A percentile compares a stretch with the other conserved stretches of the same genome.
Evolutionary conservation across 2,797 vertebrate species (phyloP).

Genomic region (Sebastes steindachneri): DNA sequence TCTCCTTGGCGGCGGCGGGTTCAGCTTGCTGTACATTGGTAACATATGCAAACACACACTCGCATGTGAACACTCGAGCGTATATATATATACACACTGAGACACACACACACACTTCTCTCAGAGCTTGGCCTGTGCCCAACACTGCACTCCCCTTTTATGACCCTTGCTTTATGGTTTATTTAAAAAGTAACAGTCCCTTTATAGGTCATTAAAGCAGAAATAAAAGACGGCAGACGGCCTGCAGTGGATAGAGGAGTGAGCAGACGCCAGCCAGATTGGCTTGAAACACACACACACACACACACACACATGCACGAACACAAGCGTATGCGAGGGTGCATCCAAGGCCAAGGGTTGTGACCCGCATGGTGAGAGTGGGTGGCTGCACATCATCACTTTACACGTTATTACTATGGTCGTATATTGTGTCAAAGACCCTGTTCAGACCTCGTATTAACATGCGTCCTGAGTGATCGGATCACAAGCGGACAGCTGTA

Average conservation of each 20-base stretch:
- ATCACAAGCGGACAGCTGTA: no score
- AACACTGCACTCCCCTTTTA: conserved; percentile 81
- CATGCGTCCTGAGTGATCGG: no score
- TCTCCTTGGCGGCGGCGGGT: conserved; percentile 41
- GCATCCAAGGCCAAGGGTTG: conserved; percentile 66
- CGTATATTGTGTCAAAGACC: conserved; percentile 1
- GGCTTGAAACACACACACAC: conserved; percentile 44
- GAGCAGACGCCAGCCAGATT: conserved; percentile 74
- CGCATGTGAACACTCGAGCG: neutral
- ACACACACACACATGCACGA: neutral
- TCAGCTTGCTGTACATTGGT: conserved; percentile 21
- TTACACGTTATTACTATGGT: conserved; percentile 48
- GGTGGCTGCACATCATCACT: conserved; percentile 47
- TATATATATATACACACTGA: neutral
- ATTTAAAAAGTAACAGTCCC: conserved; percentile 87
- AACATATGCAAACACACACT: conserved; percentile 51
- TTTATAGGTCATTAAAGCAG: conserved; percentile 86
- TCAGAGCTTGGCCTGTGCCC: conserved; percentile 76
- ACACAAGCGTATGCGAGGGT: conserved; percentile 44
- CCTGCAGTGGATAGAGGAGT: conserved; percentile 66
- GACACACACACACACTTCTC: conserved; percentile 41
- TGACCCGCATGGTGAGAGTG: conserved; percentile 44
- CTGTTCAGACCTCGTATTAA: no score
- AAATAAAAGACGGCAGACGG: conserved; percentile 81
- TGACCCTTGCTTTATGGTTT: conserved; percentile 85